Percentiles rank a stretch among this genome's conserved stretches.
phyloP scores from a whole-genome alignment of 2,797 vertebrate genomes.

The Selene dorsalis region DNA sequence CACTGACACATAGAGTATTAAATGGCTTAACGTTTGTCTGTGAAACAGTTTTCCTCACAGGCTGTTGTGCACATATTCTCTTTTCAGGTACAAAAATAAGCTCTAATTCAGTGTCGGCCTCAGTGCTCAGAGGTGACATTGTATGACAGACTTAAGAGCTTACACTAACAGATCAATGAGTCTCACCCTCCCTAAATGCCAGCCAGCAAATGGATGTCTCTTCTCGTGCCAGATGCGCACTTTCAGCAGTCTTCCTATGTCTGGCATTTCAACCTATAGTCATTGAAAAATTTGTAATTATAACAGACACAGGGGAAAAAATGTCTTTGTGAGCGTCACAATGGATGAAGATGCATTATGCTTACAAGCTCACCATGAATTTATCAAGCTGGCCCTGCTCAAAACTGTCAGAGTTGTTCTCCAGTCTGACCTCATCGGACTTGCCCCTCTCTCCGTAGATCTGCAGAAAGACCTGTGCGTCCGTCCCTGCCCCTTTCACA shows the following conservation, averaged over 20 bases:
- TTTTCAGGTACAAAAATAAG: constrained; percentile 7
- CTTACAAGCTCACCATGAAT: constrained; percentile 87
- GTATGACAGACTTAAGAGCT: constrained; percentile 20
- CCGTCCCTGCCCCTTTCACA: constrained; percentile 94
- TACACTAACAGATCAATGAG: constrained; percentile 31
- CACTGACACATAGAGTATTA: too few relatives aligned
- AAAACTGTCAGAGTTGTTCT: constrained; percentile 96
- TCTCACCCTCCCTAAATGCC: constrained; percentile 96
- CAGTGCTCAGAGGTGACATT: background rate
- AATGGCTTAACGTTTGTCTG: background rate
- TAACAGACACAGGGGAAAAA: background rate
- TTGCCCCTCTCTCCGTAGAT: constrained; percentile 93
- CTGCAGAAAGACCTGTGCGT: constrained; percentile 95
- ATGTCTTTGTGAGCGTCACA: background rate
- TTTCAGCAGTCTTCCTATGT: constrained; percentile 91
- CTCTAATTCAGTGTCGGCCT: background rate
- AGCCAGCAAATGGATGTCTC: constrained; percentile 92
- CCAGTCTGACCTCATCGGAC: constrained; percentile 93
- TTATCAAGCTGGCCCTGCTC: constrained; percentile 93
- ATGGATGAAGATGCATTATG: background rate
- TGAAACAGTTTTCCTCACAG: background rate
- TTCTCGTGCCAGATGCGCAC: constrained; percentile 96
- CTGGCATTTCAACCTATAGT: constrained; percentile 92
- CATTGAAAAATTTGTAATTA: constrained; percentile 8
- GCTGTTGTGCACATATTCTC: background rate